A percentile compares a stretch with the other conserved stretches of the same genome.
Conservation (phyloP, 2,797 vertebrate genomes). For the Neomorphus geoffroyi region DNA sequence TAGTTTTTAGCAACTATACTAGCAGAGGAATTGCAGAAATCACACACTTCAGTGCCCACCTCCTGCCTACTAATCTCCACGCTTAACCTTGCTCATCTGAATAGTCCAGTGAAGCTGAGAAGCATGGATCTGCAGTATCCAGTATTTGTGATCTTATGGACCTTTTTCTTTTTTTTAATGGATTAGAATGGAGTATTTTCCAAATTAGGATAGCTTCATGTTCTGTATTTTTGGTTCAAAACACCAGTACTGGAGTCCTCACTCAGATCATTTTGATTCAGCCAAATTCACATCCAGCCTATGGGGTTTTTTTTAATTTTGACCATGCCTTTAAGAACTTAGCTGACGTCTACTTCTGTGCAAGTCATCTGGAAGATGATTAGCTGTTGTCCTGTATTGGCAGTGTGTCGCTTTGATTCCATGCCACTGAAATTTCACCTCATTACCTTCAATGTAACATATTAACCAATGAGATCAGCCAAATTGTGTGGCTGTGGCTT, state of each 20-base stretch:
- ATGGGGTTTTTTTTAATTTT: neutral
- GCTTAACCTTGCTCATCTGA: conserved; percentile 56
- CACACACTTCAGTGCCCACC: conserved; percentile 45
- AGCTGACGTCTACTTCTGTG: neutral
- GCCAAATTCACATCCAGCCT: neutral
- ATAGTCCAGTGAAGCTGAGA: conserved; percentile 12
- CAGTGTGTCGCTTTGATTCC: neutral
- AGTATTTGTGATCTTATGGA: neutral
- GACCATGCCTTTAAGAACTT: neutral
- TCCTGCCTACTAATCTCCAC: conserved; percentile 54
- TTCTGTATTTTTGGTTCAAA: neutral
- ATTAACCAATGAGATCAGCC: neutral
- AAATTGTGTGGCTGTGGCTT: neutral
- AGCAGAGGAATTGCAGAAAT: conserved; percentile 49
- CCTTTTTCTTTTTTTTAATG: neutral
- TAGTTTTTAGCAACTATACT: conserved; percentile 16
- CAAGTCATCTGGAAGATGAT: neutral
- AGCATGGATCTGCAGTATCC: neutral
- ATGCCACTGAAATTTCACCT: neutral
- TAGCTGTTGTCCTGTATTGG: neutral
- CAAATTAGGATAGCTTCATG: neutral
- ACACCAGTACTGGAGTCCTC: fast-evolving
- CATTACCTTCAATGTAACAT: neutral
- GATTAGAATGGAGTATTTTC: neutral
- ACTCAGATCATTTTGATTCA: neutral